These are phyloP conservation scores for Pseudomugil tenellus DNA, from an alignment of 2,797 vertebrate species.

Conservation along the genomic window DNA sequence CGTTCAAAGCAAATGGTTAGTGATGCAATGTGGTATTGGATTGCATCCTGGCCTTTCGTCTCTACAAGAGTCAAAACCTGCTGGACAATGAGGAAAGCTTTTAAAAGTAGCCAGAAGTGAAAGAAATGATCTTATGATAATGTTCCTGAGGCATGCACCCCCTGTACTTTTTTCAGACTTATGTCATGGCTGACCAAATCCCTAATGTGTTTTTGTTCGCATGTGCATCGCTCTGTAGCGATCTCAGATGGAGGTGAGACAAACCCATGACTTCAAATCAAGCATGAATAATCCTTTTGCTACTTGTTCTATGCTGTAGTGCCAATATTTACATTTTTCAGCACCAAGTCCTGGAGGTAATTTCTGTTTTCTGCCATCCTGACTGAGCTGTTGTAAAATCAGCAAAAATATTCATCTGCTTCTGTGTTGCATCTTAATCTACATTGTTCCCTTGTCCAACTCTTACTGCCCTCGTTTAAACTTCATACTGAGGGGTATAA, in stretches of 20 bases:
- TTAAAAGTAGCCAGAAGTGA: slow-evolving; percentile 37
- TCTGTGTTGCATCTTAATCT: neutral
- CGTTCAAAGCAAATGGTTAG: neutral
- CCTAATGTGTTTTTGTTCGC: neutral
- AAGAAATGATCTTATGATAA: slow-evolving; percentile 33
- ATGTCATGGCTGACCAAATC: neutral
- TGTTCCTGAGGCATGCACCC: slow-evolving; percentile 13
- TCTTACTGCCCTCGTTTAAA: neutral
- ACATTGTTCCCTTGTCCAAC: neutral
- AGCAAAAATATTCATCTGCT: neutral
- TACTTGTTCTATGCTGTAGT: neutral
- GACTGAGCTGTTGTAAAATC: neutral
- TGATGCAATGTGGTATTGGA: slow-evolving; percentile 36
- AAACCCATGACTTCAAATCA: neutral
- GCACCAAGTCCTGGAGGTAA: neutral
- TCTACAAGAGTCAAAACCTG: slow-evolving; percentile 6
- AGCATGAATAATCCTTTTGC: neutral
- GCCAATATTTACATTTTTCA: neutral
- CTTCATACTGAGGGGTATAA: neutral
- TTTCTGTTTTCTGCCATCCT: neutral
- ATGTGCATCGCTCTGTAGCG: neutral
- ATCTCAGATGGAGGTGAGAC: neutral
- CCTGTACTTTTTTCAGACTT: neutral
- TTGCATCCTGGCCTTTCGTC: slow-evolving; percentile 9
- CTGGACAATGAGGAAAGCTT: slow-evolving; percentile 31